Percentiles rank a stretch among this genome's conserved stretches.
These are phyloP conservation scores for Noturus placidus DNA, from an alignment of 2,113 vertebrate species.

Conservation along the genomic window DNA sequence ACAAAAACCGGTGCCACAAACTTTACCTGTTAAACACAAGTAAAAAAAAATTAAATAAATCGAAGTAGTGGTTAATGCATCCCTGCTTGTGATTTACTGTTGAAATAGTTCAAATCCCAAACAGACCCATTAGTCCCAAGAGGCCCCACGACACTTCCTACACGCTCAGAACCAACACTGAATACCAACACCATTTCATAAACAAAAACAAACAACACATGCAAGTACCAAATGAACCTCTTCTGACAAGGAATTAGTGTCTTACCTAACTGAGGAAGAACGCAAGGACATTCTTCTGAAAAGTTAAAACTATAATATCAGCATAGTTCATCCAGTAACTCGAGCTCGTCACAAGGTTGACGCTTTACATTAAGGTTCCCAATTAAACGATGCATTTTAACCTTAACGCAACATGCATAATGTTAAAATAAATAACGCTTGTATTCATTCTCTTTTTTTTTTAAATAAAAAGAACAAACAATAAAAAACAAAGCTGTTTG, in stretches of 20 bases:
- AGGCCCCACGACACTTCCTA: not conserved
- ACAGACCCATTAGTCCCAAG: slow-evolving; percentile 27
- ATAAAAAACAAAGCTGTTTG: not conserved
- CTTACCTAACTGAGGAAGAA: not conserved
- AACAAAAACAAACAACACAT: not conserved
- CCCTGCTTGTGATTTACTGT: slow-evolving; percentile 56
- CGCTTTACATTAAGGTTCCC: not conserved
- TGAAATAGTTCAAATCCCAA: slow-evolving; percentile 52
- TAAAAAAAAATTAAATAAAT: not conserved
- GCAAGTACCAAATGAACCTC: not conserved
- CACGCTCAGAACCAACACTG: not conserved
- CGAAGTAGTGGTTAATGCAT: slow-evolving; percentile 37
- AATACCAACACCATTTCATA: not conserved
- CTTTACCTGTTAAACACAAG: not conserved
- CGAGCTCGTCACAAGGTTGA: not conserved
- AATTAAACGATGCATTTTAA: not conserved
- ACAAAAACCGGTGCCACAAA: not conserved
- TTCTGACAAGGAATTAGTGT: not conserved
- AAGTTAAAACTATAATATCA: not conserved
- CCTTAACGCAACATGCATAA: not conserved
- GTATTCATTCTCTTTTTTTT: no score
- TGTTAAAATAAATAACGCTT: not conserved
- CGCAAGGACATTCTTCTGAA: not conserved
- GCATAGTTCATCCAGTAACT: not conserved
- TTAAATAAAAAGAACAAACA: not conserved